phyloP scores from a whole-genome alignment of 2,888 invertebrate genomes.

The Diabrotica balteata region DNA sequence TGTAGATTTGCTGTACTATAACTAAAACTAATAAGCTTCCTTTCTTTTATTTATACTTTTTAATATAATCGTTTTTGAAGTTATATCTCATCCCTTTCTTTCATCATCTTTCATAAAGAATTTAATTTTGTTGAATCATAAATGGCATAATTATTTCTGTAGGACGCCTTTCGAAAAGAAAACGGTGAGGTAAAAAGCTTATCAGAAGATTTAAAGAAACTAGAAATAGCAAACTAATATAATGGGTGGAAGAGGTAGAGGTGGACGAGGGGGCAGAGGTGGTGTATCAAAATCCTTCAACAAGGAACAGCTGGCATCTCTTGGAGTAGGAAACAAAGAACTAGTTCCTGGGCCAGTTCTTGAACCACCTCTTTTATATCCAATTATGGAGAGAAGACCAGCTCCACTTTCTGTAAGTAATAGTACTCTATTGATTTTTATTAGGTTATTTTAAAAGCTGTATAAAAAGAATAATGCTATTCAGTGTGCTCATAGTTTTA shows the following conservation, averaged over 20 bases:
- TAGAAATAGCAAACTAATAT: constrained; percentile 51
- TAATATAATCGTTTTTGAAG: too few species aligned
- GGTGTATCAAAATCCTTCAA: constrained; percentile 60
- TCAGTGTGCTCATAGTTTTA: too few species aligned
- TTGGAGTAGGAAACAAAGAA: constrained; percentile 67
- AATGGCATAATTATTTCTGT: constrained; percentile 29
- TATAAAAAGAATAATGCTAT: too few species aligned
- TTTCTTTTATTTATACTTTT: too few species aligned
- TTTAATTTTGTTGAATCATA: too few species aligned
- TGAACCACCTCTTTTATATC: constrained; percentile 58
- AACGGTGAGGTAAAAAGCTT: constrained; percentile 53
- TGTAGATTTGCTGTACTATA: too few species aligned
- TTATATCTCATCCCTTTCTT: too few species aligned
- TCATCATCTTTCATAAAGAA: too few species aligned
- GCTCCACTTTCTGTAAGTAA: constrained; percentile 52
- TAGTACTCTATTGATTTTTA: too few species aligned
- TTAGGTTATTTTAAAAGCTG: too few species aligned
- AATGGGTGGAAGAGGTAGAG: constrained; percentile 62
- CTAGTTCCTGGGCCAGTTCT: constrained; percentile 54
- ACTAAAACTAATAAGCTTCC: too few species aligned
- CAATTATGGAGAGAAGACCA: constrained; percentile 54
- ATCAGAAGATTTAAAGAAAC: constrained; percentile 52
- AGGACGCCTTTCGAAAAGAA: constrained; percentile 56
- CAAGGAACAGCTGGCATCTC: constrained; percentile 66
- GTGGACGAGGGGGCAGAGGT: constrained; percentile 58